Evolutionary conservation across 2,113 vertebrate genomes (phyloP), one percentile per base, ranked within the genome.

Genomic region (Lasiurus cinereus): DNA sequence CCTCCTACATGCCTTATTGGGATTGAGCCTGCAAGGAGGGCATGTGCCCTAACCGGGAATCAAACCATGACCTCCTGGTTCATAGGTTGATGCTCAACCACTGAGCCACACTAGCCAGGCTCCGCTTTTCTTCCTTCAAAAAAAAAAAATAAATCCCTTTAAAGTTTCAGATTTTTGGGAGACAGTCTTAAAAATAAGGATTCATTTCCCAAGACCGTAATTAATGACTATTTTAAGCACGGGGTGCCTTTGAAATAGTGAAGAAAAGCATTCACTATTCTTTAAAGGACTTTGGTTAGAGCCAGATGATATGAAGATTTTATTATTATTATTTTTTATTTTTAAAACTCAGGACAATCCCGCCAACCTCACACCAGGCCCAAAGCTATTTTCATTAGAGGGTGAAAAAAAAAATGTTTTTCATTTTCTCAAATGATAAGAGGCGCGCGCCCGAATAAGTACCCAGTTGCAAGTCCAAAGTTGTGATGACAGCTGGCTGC

Each of bases 381-480:
- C 80, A 95, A 97, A 96, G 67, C 69, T 82, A 69, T 97, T 98
- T 98, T 97, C 79, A 77, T 98, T 97, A 97, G 90, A 97, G 90
- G 59, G 92, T 3, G 3, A 5, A 39, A 39, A 64, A 94, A 94
- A 97, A 98, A 97, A 77, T 83, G 84, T 90, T 96, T 97, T 95
- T 66, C 94, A 96, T 97, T 97, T 97, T 88, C 89, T 97, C 94
- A 94, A 96, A 93, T 66, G 62, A 95, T 94, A 97, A 95, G 96
- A 95, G 73, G 82, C 96, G 29, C 96, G 29, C 93, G 96, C 90
- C 91, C 84, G 82, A 96, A 88, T 96, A 94, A 97, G 96, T 59
- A 90, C 94, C 96, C 80, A 96, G 96, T 92, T 97, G 96, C 96
- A 98, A 98, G 97, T 97, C 97, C 97, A 96, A 96, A 97, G 88